Base-by-base conservation (phyloP, 2,797 vertebrate species). In the Spinus pinus region DNA sequence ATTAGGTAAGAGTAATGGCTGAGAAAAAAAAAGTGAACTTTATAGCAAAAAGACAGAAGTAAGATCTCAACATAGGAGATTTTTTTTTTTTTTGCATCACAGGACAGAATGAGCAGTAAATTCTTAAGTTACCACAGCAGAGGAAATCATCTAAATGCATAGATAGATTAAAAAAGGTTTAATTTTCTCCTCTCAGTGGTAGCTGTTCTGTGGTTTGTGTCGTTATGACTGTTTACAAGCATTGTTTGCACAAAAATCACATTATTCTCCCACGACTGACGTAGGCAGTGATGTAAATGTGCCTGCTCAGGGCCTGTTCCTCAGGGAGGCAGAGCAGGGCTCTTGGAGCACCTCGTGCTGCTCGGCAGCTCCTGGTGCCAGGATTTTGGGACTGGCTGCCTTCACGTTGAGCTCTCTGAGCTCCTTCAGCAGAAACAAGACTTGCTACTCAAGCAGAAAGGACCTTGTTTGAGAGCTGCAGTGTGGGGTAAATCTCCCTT, bases 91-190 rank as follows among this genome's bases (percentile, higher is more conserved):
- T 89, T 80, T 37, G 80, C 67, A 44, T 66, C 6, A 4, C 35
- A 74, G 71, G 88, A 78, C 86, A 87, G 90, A 94, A 89, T 6
- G 47, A 97, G 70, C 58, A 91, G 31, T 87, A 90, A 96, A 46
- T 96, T 95, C 82, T 96, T 97, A 91, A 84, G 58, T 95, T 95
- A 89, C 47, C 88, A 42, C 81, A 86, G 60, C 82, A 96, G 83
- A 58, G 66, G 56, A 92, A 72, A 92, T 39, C 2, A 81, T 94
- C 94, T 93, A 74, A 89, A 88, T 92, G 88, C 46, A 64, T 67
- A 95, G 81, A 87, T 30, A 61, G 66, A 69, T 94, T 85, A 10
- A 78, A 18, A 91, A 46, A 44, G 56, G 21, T 83, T 94, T 95
- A 50, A 75, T 92, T 90, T 88, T 94, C 73, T 91, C 88, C 85